Conservation (phyloP, 1,140 invertebrate species). For the Leguminivora glycinivorella region DNA sequence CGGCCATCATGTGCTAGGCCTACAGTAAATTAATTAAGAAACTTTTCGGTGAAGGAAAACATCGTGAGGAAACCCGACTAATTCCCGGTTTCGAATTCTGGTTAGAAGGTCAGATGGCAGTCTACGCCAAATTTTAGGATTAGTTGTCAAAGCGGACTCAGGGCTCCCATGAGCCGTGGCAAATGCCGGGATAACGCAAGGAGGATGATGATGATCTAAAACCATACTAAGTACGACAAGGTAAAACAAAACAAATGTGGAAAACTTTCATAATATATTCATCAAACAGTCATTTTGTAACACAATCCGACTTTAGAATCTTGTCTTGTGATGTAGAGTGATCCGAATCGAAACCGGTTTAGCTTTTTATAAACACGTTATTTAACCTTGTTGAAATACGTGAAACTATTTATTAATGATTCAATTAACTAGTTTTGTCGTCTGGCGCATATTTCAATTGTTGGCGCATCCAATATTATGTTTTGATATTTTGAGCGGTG, state of each 20-base stretch:
- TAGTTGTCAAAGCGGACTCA: too few relatives aligned
- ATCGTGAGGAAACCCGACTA: too few relatives aligned
- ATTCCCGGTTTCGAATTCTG: too few relatives aligned
- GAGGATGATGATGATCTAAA: too few relatives aligned
- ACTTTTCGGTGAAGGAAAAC: too few relatives aligned
- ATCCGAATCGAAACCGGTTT: not conserved
- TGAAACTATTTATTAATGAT: conserved; percentile 1
- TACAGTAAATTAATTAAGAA: too few relatives aligned
- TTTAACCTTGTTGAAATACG: not conserved
- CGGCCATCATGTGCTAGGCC: too few relatives aligned
- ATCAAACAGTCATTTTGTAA: conserved; percentile 5
- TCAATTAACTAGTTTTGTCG: not conserved
- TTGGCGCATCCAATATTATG: not conserved
- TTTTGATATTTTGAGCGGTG: too few relatives aligned
- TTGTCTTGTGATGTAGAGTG: not conserved
- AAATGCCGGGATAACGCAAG: too few relatives aligned
- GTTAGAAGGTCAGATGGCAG: too few relatives aligned
- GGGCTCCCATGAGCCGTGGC: too few relatives aligned
- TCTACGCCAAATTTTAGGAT: too few relatives aligned
- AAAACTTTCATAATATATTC: not conserved
- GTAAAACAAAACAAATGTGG: not conserved
- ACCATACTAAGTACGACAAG: not conserved
- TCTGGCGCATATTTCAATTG: not conserved
- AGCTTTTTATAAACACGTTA: conserved; percentile 9
- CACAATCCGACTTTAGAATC: not conserved